Conservation (phyloP, 2,888 invertebrate genomes). For the Globia sparganii region DNA sequence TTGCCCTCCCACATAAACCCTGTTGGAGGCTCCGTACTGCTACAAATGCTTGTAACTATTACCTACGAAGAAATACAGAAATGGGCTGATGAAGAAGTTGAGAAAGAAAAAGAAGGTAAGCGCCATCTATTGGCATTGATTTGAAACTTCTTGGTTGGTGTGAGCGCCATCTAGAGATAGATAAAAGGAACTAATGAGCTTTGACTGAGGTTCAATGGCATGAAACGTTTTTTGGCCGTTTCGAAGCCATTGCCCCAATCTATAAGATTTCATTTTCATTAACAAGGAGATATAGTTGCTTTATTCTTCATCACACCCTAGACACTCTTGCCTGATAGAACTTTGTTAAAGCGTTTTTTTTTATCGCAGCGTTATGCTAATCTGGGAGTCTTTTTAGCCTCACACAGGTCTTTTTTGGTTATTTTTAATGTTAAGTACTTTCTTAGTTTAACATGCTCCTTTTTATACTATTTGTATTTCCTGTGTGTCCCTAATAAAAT, state of each 20-base stretch:
- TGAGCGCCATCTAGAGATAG: constrained; percentile 32
- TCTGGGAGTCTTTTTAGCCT: too few species aligned
- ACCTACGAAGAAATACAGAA: constrained; percentile 92
- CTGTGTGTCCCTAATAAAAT: too few species aligned
- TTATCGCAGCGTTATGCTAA: too few species aligned
- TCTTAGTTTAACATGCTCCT: too few species aligned
- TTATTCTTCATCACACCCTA: not conserved
- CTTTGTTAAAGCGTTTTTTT: too few species aligned
- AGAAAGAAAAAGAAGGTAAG: constrained; percentile 80
- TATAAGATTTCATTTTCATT: not conserved
- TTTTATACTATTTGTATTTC: too few species aligned
- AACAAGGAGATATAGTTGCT: too few species aligned
- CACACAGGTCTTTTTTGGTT: too few species aligned
- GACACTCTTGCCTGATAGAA: not conserved
- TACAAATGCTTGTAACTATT: constrained; percentile 93
- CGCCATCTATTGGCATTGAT: constrained; percentile 25
- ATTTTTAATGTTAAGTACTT: too few species aligned
- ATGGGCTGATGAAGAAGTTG: constrained; percentile 84
- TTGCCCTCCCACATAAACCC: constrained; percentile 93
- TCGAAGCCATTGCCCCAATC: too few species aligned
- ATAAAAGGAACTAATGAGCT: not conserved
- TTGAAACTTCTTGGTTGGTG: not conserved
- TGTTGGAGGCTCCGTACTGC: constrained; percentile 92
- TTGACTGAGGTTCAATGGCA: accelerated
- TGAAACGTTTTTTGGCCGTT: not conserved